Percentiles rank a stretch among this genome's conserved stretches.
Conservation (phyloP, 1,140 invertebrate genomes). For the Drosophila nigrodunni region DNA sequence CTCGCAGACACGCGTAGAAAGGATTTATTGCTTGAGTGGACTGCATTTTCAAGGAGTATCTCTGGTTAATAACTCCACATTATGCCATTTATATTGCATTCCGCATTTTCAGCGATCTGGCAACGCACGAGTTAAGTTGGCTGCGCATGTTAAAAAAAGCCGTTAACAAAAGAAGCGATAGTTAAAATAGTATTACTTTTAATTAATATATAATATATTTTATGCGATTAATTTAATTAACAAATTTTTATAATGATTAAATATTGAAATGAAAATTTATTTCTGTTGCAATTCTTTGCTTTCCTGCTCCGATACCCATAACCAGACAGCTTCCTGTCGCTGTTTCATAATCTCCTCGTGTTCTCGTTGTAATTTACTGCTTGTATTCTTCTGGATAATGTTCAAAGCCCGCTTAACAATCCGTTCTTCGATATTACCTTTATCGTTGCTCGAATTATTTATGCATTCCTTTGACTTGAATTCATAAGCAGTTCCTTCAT, state of each 20-base stretch:
- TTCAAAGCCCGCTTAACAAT: not conserved
- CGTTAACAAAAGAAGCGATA: too few relatives aligned
- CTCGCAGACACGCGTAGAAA: slow-evolving; percentile 3
- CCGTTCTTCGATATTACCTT: not conserved
- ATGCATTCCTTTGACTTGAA: not conserved
- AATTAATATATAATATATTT: not conserved
- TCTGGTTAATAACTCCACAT: too few relatives aligned
- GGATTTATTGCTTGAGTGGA: slow-evolving; percentile 1
- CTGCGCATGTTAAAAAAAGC: too few relatives aligned
- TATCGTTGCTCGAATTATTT: not conserved
- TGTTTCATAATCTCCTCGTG: not conserved
- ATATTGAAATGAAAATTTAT: not conserved
- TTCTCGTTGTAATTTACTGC: not conserved
- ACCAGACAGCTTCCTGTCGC: not conserved
- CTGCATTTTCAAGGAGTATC: not conserved
- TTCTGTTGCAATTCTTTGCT: not conserved
- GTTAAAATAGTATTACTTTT: too few relatives aligned
- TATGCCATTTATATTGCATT: too few relatives aligned
- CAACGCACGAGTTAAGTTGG: not conserved
- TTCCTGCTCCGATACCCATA: not conserved
- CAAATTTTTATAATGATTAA: not conserved
- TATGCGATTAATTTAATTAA: not conserved
- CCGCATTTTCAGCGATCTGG: not conserved
- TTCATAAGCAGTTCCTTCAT: not conserved
- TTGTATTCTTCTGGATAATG: not conserved